phyloP scores from a whole-genome alignment of 2,888 invertebrate species.

The Schizaphis graminum region DNA sequence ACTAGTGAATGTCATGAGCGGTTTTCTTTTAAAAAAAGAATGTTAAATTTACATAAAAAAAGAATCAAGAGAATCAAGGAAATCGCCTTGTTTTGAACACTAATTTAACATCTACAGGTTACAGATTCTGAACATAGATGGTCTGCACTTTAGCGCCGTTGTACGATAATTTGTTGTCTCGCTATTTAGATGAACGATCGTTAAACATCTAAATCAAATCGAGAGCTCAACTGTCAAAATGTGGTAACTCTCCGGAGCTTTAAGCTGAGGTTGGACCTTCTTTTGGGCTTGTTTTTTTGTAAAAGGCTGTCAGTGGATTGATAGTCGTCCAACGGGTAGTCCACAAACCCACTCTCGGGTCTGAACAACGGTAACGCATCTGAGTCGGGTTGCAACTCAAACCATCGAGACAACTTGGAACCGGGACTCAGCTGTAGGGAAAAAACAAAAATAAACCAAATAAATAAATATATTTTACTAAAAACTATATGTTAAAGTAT shows the following conservation, averaged over 20 bases:
- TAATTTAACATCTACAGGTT: conserved; percentile 1
- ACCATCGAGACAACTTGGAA: conserved; percentile 87
- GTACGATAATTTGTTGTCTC: neutral
- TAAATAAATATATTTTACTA: neutral
- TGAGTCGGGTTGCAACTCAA: conserved; percentile 75
- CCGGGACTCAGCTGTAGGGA: conserved; percentile 78
- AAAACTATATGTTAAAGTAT: neutral
- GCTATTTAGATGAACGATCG: neutral
- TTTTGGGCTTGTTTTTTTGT: conserved; percentile 76
- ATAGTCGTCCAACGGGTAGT: conserved; percentile 73
- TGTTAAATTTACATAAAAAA: neutral
- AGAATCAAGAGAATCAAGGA: neutral
- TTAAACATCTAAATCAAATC: conserved; percentile 44
- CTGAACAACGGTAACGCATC: conserved; percentile 74
- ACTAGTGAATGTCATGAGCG: conserved; percentile 17
- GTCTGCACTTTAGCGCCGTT: neutral
- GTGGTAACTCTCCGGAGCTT: conserved; percentile 82
- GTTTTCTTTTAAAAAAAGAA: neutral
- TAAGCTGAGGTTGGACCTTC: conserved; percentile 79
- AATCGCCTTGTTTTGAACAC: neutral
- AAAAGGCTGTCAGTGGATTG: conserved; percentile 72
- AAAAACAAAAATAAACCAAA: conserved; percentile 13
- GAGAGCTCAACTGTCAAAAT: conserved; percentile 72
- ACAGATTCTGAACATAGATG: neutral
- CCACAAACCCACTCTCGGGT: conserved; percentile 84